Conservation (phyloP, 2,888 invertebrate genomes). For the Lacanobia oleracea region DNA sequence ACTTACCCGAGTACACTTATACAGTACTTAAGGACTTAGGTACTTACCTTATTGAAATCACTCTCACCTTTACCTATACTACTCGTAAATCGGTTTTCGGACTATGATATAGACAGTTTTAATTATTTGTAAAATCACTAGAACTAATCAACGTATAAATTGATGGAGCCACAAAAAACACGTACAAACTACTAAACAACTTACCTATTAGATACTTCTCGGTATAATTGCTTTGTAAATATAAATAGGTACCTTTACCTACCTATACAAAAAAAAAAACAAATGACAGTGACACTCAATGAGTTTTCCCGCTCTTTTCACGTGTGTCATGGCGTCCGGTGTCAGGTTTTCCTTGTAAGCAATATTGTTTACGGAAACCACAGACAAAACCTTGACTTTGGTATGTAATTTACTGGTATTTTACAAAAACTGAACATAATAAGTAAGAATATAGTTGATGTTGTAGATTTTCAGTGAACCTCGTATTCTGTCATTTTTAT, state of each 20-base stretch:
- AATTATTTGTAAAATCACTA: neutral
- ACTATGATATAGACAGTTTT: neutral
- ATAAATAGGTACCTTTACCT: neutral
- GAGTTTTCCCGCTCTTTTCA: conserved; percentile 44
- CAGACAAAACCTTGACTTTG: conserved; percentile 38
- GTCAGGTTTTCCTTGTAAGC: conserved; percentile 35
- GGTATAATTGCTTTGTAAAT: conserved; percentile 20
- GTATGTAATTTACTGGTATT: conserved; percentile 23
- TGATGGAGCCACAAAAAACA: conserved; percentile 1
- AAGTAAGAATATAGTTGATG: neutral
- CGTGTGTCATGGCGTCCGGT: conserved; percentile 37
- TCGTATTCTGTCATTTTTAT: too few relatives aligned
- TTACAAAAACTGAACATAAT: conserved; percentile 11
- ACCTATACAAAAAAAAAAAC: conserved; percentile 19
- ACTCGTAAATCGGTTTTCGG: too few relatives aligned
- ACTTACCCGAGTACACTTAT: neutral
- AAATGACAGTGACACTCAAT: conserved; percentile 27
- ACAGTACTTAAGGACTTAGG: neutral
- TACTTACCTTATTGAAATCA: neutral
- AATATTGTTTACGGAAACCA: conserved; percentile 36
- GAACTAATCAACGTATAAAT: neutral
- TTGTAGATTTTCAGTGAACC: conserved; percentile 25
- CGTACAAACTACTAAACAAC: neutral
- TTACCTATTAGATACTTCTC: neutral
- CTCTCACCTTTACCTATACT: too few relatives aligned